These are phyloP conservation scores for Peribatodes rhomboidaria DNA, from an alignment of 2,888 invertebrate genomes.

Conservation along the genomic window DNA sequence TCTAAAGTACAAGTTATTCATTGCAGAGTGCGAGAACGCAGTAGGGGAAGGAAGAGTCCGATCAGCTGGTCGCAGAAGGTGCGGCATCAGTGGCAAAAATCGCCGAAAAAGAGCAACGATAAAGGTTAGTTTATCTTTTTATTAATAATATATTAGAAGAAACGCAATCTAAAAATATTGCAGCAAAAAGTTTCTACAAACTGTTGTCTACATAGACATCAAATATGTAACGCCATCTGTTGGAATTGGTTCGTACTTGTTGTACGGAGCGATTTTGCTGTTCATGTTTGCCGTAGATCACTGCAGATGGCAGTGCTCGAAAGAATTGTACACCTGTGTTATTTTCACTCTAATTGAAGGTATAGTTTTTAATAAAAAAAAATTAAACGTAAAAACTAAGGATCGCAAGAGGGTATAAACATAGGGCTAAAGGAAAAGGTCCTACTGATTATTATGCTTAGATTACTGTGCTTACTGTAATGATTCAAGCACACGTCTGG, in stretches of 20 bases:
- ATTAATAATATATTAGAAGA: background rate
- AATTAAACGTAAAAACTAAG: too few relatives aligned
- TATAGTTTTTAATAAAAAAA: background rate
- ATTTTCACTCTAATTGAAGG: background rate
- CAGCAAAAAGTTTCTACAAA: background rate
- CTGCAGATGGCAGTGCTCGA: conserved; percentile 51
- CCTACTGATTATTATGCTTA: background rate
- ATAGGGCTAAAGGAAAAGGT: background rate
- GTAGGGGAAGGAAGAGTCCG: conserved; percentile 83
- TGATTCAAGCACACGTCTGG: conserved; percentile 2
- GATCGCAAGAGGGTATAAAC: background rate
- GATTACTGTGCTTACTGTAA: too few relatives aligned
- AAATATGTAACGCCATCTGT: conserved; percentile 71
- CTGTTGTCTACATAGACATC: background rate
- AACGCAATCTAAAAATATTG: background rate
- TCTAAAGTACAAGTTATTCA: conserved; percentile 60
- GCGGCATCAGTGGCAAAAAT: conserved; percentile 88
- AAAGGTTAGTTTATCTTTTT: conserved; percentile 62
- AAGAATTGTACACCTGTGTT: background rate
- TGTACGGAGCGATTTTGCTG: background rate
- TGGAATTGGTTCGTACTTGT: conserved; percentile 29
- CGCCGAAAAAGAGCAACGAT: conserved; percentile 71
- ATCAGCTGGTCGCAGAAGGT: conserved; percentile 89
- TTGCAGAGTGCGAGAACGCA: conserved; percentile 85
- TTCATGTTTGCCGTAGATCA: conserved; percentile 42